Conservation (phyloP, 2,888 invertebrate species). For the Andrena fulva region DNA sequence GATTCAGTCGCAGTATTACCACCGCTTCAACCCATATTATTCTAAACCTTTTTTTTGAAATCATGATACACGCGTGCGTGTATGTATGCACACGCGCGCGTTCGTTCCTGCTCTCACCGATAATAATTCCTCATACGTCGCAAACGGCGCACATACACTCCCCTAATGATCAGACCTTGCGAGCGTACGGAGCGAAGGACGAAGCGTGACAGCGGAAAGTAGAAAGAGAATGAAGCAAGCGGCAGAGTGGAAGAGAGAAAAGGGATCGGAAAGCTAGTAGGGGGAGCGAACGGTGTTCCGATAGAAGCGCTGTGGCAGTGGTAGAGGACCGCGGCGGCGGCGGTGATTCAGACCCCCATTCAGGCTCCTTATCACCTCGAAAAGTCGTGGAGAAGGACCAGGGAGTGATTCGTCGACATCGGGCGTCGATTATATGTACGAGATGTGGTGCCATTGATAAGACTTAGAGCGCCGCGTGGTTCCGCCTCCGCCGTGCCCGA, state of each 20-base stretch:
- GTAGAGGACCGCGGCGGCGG: conserved; percentile 75
- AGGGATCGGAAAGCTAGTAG: conserved; percentile 4
- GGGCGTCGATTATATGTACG: conserved; percentile 50
- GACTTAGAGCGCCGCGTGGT: conserved; percentile 65
- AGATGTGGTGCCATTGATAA: conserved; percentile 71
- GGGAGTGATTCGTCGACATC: conserved; percentile 48
- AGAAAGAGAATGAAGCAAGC: not conserved
- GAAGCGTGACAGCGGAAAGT: not conserved
- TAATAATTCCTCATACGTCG: conserved; percentile 15
- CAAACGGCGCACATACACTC: not conserved
- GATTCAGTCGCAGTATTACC: conserved; percentile 50
- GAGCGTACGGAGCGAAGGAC: conserved; percentile 39
- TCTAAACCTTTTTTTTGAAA: conserved; percentile 39
- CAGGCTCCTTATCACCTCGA: conserved; percentile 62
- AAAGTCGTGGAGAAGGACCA: conserved; percentile 43
- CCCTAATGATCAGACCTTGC: conserved; percentile 46
- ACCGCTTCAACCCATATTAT: conserved; percentile 32
- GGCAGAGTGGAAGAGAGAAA: conserved; percentile 25
- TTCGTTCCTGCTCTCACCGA: not conserved
- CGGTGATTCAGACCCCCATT: conserved; percentile 72
- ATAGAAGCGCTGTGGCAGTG: conserved; percentile 72
- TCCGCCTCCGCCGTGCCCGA: conserved; percentile 70
- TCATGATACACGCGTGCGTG: not conserved
- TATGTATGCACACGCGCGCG: not conserved
- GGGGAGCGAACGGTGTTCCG: conserved; percentile 50